Conservation (phyloP, 2,113 vertebrate genomes). For the Larimichthys polyactis region DNA sequence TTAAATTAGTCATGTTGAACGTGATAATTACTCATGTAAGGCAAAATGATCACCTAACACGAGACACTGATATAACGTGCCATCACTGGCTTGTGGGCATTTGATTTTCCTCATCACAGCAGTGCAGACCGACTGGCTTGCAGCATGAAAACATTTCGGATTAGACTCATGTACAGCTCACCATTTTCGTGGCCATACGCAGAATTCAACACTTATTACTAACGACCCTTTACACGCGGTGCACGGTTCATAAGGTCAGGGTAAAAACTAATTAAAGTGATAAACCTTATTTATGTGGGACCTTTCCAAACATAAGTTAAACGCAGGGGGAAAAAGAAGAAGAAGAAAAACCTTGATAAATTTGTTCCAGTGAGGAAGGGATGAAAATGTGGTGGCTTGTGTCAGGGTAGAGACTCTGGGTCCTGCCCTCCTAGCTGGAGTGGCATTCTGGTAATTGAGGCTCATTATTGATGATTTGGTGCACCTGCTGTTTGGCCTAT, state of each 20-base stretch:
- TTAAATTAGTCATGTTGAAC: constrained; percentile 77
- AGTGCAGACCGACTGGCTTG: constrained; percentile 29
- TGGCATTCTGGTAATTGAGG: constrained; percentile 40
- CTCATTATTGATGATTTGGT: constrained; percentile 50
- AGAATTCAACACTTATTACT: not conserved
- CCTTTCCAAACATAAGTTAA: not conserved
- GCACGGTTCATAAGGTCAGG: not conserved
- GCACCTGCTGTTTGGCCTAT: constrained; percentile 54
- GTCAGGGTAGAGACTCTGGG: not conserved
- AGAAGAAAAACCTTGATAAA: not conserved
- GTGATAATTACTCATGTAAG: constrained; percentile 74
- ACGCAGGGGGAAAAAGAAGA: not conserved
- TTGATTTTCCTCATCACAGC: constrained; percentile 60
- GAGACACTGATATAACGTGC: constrained; percentile 62
- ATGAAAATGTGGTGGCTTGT: not conserved
- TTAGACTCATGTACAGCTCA: not conserved
- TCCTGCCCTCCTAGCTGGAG: constrained; percentile 6
- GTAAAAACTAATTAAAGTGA: not conserved
- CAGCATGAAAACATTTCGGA: constrained; percentile 18
- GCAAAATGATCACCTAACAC: constrained; percentile 65
- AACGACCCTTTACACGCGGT: not conserved
- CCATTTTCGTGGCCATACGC: not conserved
- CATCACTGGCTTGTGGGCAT: constrained; percentile 68
- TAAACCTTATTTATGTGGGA: not conserved
- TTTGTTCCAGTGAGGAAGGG: not conserved